These are phyloP conservation scores for Cinara cedri DNA, from an alignment of 2,888 invertebrate genomes.

Conservation along the genomic window DNA sequence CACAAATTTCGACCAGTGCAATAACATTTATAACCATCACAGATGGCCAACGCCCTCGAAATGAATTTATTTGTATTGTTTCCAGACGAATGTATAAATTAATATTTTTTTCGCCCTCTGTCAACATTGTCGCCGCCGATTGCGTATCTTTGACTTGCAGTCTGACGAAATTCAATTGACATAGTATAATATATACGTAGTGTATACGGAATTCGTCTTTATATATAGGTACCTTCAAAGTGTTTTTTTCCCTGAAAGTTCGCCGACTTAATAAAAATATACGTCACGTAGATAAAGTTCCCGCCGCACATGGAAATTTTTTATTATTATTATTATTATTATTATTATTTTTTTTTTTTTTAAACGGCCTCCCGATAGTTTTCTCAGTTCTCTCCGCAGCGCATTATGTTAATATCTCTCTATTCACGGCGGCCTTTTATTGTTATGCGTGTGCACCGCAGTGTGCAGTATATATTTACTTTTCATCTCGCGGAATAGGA, in stretches of 20 bases:
- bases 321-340: too few species aligned
- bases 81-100: too few species aligned
- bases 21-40: too few species aligned
- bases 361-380: not conserved
- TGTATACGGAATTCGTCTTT: not conserved
- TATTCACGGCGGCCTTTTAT: slow-evolving; percentile 3
- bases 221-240: not conserved
- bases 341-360: too few species aligned
- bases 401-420: not conserved
- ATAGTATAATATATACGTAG: not conserved
- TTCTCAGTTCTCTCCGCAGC: too few species aligned
- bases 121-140: too few species aligned
- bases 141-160: too few species aligned
- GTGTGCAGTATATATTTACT: not conserved
- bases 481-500: not conserved
- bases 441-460: not conserved
- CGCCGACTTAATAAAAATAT: slow-evolving; percentile 32
- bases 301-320: not conserved
- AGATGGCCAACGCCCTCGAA: too few species aligned
- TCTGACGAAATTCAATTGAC: not conserved
- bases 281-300: slow-evolving; percentile 22
- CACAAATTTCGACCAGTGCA: too few species aligned
- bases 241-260: slow-evolving; percentile 21
- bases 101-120: too few species aligned
- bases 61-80: too few species aligned